Conservation (phyloP, 2,888 invertebrate species). For the Acrobasis repandana region DNA sequence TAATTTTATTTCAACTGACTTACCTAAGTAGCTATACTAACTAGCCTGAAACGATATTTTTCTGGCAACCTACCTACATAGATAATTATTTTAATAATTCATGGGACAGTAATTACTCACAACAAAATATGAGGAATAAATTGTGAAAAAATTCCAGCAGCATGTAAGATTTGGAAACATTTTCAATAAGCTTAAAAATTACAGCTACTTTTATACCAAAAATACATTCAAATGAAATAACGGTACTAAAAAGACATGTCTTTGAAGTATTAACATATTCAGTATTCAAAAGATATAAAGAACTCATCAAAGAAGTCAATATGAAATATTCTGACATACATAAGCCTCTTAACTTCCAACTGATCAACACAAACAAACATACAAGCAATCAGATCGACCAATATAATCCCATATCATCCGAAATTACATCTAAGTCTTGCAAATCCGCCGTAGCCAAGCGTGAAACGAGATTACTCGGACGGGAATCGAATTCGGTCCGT, state of each 20-base stretch:
- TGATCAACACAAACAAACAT: slow-evolving; percentile 7
- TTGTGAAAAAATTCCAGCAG: too few species aligned
- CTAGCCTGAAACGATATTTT: too few species aligned
- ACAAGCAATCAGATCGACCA: slow-evolving; percentile 20
- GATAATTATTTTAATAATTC: too few species aligned
- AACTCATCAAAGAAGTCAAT: not conserved
- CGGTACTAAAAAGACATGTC: not conserved
- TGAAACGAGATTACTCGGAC: slow-evolving; percentile 42
- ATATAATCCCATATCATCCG: slow-evolving; percentile 28
- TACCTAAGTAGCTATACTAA: too few species aligned
- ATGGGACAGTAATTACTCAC: too few species aligned
- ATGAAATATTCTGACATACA: not conserved
- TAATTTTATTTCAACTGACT: too few species aligned
- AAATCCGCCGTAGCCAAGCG: slow-evolving; percentile 30
- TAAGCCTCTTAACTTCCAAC: slow-evolving; percentile 8
- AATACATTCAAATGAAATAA: not conserved
- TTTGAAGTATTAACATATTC: not conserved
- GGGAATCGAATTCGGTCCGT: slow-evolving; percentile 42
- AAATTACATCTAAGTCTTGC: slow-evolving; percentile 32
- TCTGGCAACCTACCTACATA: too few species aligned
- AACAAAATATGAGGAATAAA: too few species aligned
- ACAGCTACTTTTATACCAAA: too few species aligned
- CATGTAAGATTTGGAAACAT: too few species aligned
- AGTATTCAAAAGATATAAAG: not conserved
- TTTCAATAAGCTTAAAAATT: not conserved